These are phyloP conservation scores for Bugulina stolonifera DNA, from an alignment of 2,888 invertebrate genomes.

Conservation along the genomic window DNA sequence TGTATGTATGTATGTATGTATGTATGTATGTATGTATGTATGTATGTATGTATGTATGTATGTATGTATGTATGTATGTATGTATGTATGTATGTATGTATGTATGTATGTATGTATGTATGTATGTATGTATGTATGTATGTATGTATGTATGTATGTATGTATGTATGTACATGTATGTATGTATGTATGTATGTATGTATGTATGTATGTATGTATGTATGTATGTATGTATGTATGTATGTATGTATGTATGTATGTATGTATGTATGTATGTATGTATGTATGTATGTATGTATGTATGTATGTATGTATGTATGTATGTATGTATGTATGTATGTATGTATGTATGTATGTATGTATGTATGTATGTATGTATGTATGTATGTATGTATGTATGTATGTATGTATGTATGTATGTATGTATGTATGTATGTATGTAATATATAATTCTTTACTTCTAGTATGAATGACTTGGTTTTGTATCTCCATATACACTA, in stretches of 20 bases:
- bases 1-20: constrained; percentile 18
- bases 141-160: constrained; percentile 28
- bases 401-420: no score
- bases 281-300: neutral
- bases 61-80: constrained; percentile 27
- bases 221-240: constrained; percentile 29
- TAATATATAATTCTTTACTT: no score
- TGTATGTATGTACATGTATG: constrained; percentile 27
- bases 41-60: constrained; percentile 28
- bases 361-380: no score
- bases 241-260: constrained; percentile 29
- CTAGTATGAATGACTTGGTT: no score
- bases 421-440: no score
- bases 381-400: no score
- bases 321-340: no score
- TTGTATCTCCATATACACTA: no score
- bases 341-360: no score
- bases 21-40: constrained; percentile 28
- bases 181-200: constrained; percentile 28
- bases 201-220: constrained; percentile 31
- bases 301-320: neutral
- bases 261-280: constrained; percentile 27
- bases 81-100: constrained; percentile 27
- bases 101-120: constrained; percentile 27
- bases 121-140: constrained; percentile 27